Conservation (phyloP, 2,113 vertebrate species). For the Gadus chalcogrammus region DNA sequence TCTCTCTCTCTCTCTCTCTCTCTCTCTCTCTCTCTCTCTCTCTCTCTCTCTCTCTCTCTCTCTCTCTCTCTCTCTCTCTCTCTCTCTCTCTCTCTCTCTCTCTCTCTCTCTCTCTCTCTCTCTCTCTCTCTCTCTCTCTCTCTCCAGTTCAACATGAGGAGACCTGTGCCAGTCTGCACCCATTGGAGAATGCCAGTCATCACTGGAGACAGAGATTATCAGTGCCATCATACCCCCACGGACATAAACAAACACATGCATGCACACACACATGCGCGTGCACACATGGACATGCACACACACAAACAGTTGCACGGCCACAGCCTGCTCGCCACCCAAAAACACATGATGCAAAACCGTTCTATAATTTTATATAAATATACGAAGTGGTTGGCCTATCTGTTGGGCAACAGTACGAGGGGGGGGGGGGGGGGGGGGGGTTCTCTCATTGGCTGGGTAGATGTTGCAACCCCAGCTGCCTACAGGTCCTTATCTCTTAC, state of each 20-base stretch:
- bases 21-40: too few species aligned
- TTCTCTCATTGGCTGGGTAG: constrained; percentile 72
- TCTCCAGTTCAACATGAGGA: background rate
- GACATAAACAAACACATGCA: too few species aligned
- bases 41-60: too few species aligned
- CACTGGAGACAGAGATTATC: constrained; percentile 68
- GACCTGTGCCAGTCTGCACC: constrained; percentile 20
- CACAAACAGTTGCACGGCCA: background rate
- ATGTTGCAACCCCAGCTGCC: constrained; percentile 78
- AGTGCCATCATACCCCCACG: too few species aligned
- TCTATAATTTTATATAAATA: background rate
- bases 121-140: too few species aligned
- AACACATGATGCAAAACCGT: too few species aligned
- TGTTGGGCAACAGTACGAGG: constrained; percentile 59
- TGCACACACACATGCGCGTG: constrained; percentile 22
- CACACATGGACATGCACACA: constrained; percentile 21
- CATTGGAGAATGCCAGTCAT: constrained; percentile 40
- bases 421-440: too few species aligned
- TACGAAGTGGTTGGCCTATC: constrained; percentile 55
- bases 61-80: too few species aligned
- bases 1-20: too few species aligned
- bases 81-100: too few species aligned
- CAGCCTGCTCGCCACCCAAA: too few species aligned
- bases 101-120: too few species aligned
- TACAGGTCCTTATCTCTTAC: constrained; percentile 72